phyloP scores from a whole-genome alignment of 1,140 invertebrate species.

The Bombyx mori region DNA sequence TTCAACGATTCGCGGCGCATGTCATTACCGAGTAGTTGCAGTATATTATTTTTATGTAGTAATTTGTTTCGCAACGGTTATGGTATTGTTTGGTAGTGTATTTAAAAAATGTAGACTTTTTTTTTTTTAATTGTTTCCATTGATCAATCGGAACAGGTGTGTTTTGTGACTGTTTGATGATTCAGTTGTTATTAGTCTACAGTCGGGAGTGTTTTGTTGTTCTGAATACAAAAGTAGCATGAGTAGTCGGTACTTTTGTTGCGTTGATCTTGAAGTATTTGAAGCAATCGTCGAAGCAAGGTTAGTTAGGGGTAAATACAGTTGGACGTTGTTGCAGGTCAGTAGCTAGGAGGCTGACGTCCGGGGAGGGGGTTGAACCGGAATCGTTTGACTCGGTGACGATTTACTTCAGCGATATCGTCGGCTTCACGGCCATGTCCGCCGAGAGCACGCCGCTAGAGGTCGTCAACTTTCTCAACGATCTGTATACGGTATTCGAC shows the following conservation, averaged over 20 bases:
- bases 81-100: too few species aligned
- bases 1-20: too few species aligned
- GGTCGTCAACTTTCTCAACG: slow-evolving; percentile 96
- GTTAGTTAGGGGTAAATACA: not conserved
- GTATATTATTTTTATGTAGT: too few species aligned
- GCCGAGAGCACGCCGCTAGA: slow-evolving; percentile 93
- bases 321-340: slow-evolving; percentile 73
- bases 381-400: slow-evolving; percentile 95
- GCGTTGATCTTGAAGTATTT: not conserved
- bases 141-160: too few species aligned
- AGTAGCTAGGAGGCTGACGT: slow-evolving; percentile 87
- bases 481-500: slow-evolving; percentile 96
- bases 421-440: slow-evolving; percentile 97
- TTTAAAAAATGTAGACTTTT: too few species aligned
- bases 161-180: too few species aligned
- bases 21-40: too few species aligned
- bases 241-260: not conserved
- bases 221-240: too few species aligned
- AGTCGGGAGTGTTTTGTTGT: too few species aligned
- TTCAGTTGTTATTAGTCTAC: too few species aligned
- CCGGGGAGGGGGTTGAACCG: slow-evolving; percentile 91
- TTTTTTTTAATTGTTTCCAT: too few species aligned
- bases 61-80: too few species aligned
- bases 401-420: slow-evolving; percentile 99
- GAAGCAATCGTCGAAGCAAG: not conserved